These are phyloP conservation scores for Cheilosia vernalis DNA, from an alignment of 2,888 invertebrate species.

Conservation along the genomic window DNA sequence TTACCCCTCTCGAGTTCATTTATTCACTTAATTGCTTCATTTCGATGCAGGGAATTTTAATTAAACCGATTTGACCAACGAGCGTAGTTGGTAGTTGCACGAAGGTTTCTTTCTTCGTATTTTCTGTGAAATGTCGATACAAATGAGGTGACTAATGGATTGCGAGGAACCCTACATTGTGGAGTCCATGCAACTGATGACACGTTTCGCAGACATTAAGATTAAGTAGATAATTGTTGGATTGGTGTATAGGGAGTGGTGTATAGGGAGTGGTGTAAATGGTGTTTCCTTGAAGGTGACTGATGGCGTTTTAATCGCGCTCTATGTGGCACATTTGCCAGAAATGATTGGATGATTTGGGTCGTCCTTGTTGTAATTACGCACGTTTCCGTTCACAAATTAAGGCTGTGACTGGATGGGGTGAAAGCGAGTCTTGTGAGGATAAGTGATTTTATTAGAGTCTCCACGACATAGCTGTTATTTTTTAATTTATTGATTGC, in stretches of 20 bases:
- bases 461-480: too few relatives aligned
- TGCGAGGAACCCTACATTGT: slow-evolving; percentile 13
- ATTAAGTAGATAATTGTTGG: background rate
- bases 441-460: too few relatives aligned
- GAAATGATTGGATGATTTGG: too few relatives aligned
- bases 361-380: too few relatives aligned
- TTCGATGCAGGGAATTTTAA: slow-evolving; percentile 67
- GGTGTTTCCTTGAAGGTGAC: background rate
- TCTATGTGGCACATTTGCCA: too few relatives aligned
- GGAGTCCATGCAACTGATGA: slow-evolving; percentile 16
- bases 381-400: too few relatives aligned
- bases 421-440: too few relatives aligned
- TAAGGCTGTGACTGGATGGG: too few relatives aligned
- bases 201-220: background rate
- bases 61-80: slow-evolving; percentile 44
- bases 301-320: background rate
- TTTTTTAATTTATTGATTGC: too few relatives aligned
- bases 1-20: slow-evolving; percentile 19
- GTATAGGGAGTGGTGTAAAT: background rate
- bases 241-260: background rate
- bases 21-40: slow-evolving; percentile 68
- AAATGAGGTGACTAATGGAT: slow-evolving; percentile 48
- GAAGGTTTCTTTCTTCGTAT: background rate
- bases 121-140: slow-evolving; percentile 26
- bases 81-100: slow-evolving; percentile 15